These are phyloP conservation scores for Andrena minutula DNA, from an alignment of 2,888 invertebrate species.

Conservation along the genomic window DNA sequence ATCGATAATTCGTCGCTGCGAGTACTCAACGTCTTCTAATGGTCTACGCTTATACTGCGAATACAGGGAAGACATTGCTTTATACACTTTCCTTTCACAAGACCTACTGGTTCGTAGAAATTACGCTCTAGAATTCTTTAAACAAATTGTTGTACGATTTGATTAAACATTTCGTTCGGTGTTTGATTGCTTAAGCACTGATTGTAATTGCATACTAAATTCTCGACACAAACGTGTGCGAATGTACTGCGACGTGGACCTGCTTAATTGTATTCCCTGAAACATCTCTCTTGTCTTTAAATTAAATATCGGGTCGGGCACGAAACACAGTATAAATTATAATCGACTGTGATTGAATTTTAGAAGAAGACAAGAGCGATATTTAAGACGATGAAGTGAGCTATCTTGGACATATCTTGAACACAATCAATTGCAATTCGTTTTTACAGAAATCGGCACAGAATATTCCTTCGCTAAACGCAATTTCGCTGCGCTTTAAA, in stretches of 20 bases:
- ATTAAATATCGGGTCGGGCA: slow-evolving; percentile 1
- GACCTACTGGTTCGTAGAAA: slow-evolving; percentile 32
- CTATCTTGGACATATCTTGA: slow-evolving; percentile 53
- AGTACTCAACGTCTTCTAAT: slow-evolving; percentile 55
- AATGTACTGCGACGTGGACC: slow-evolving; percentile 20
- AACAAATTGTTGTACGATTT: slow-evolving; percentile 70
- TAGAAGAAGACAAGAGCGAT: slow-evolving; percentile 48
- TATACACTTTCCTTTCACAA: slow-evolving; percentile 50
- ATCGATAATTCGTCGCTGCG: slow-evolving; percentile 3
- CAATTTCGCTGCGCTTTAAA: slow-evolving; percentile 9
- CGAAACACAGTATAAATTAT: neutral
- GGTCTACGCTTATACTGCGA: slow-evolving; percentile 51
- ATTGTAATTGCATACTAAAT: slow-evolving; percentile 52
- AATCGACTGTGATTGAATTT: slow-evolving; percentile 10
- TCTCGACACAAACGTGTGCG: slow-evolving; percentile 14
- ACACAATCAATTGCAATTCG: slow-evolving; percentile 43
- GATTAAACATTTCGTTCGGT: slow-evolving; percentile 61
- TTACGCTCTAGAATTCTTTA: slow-evolving; percentile 38
- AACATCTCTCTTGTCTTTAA: slow-evolving; percentile 53
- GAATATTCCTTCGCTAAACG: slow-evolving; percentile 17
- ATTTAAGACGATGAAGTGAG: slow-evolving; percentile 38
- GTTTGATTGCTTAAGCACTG: slow-evolving; percentile 69
- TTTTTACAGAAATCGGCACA: slow-evolving; percentile 26
- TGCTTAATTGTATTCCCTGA: slow-evolving; percentile 48
- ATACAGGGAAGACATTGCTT: slow-evolving; percentile 71